These are phyloP conservation scores for Folsomia candida DNA, from an alignment of 2,888 invertebrate genomes.

Conservation along the genomic window DNA sequence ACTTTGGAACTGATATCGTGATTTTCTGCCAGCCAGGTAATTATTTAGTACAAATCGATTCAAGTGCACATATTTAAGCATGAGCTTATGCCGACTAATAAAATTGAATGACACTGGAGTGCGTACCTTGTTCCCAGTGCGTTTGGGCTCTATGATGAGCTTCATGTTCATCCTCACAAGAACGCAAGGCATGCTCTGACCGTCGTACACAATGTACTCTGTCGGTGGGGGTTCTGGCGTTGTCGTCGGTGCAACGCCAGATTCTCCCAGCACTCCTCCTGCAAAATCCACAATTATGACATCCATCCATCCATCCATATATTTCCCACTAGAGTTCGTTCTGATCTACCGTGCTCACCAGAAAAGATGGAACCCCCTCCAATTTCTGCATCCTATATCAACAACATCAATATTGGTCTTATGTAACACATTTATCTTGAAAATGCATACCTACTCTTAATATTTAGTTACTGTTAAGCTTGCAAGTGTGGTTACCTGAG, in stretches of 20 bases:
- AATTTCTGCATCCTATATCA: too few species aligned
- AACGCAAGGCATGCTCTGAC: conserved; percentile 40
- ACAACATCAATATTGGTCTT: too few species aligned
- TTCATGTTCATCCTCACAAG: conserved; percentile 42
- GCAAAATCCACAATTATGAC: neutral
- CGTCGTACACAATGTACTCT: conserved; percentile 42
- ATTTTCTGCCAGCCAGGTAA: conserved; percentile 61
- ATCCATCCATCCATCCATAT: conserved; percentile 17
- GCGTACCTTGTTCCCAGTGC: conserved; percentile 40
- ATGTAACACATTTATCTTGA: too few species aligned
- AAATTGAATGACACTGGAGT: too few species aligned
- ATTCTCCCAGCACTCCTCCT: neutral
- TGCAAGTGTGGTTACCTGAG: too few species aligned
- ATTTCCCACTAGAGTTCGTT: too few species aligned
- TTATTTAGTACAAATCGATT: neutral
- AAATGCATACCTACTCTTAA: too few species aligned
- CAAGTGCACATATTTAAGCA: neutral
- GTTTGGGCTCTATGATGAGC: conserved; percentile 46
- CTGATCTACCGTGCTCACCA: too few species aligned
- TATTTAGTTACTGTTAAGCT: too few species aligned
- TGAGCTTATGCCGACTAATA: too few species aligned
- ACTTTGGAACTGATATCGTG: conserved; percentile 72
- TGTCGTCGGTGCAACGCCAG: conserved; percentile 24
- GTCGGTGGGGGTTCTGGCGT: conserved; percentile 36
- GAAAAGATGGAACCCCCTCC: too few species aligned